These are phyloP conservation scores for Slavum lentiscoides DNA, from an alignment of 2,888 invertebrate genomes.

Conservation along the genomic window DNA sequence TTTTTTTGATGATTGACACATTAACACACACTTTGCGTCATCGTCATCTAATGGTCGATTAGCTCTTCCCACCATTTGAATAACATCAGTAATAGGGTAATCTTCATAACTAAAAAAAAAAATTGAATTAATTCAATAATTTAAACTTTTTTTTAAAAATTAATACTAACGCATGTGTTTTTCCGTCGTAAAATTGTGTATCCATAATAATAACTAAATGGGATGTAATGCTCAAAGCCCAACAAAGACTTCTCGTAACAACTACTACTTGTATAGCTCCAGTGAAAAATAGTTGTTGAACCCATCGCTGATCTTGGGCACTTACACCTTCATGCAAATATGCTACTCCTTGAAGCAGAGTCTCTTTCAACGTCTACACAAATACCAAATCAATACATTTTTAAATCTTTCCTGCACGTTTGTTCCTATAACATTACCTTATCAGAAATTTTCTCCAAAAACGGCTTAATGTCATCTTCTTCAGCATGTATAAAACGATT, in stretches of 20 bases:
- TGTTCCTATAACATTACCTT: constrained; percentile 65
- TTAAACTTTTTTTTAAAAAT: not conserved
- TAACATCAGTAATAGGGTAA: constrained; percentile 94
- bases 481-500: constrained; percentile 88
- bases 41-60: constrained; percentile 90
- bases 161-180: constrained; percentile 60
- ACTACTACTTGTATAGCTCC: constrained; percentile 93
- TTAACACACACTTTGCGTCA: constrained; percentile 90
- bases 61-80: constrained; percentile 97
- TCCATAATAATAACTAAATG: constrained; percentile 97
- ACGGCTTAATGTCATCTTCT: constrained; percentile 83
- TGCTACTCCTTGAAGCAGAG: constrained; percentile 91
- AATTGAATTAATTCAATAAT: not conserved
- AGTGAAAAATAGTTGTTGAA: constrained; percentile 90
- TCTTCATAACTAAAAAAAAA: constrained; percentile 75
- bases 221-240: constrained; percentile 86
- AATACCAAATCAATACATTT: constrained; percentile 23
- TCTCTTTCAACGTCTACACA: constrained; percentile 81
- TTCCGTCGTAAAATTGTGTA: constrained; percentile 88
- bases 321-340: constrained; percentile 95
- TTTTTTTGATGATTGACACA: constrained; percentile 97
- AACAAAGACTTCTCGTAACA: constrained; percentile 87
- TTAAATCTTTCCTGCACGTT: not conserved
- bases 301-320: constrained; percentile 80
- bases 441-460: constrained; percentile 83